Evolutionary conservation across 2,888 invertebrate species (phyloP).

Genomic region (Scaptomyza polygonia): DNA sequence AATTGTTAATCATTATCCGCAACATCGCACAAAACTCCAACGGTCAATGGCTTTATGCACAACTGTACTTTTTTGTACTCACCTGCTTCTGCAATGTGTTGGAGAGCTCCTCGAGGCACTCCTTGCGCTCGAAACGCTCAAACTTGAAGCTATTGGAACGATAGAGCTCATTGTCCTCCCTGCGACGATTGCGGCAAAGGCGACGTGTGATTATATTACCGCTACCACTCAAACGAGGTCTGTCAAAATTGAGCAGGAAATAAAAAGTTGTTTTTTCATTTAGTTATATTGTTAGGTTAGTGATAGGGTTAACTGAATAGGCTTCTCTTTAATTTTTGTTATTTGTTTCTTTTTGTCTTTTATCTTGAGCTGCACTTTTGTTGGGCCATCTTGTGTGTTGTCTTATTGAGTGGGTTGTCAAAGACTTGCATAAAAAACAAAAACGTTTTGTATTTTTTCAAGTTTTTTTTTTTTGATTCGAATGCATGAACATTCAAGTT

Average conservation of each 20-base stretch:
- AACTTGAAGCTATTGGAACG: constrained; percentile 95
- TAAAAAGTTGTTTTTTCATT: not conserved
- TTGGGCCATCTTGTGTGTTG: not conserved
- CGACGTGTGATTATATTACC: constrained; percentile 87
- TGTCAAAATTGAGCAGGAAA: constrained; percentile 35
- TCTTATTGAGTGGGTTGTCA: no score
- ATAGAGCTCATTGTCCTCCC: constrained; percentile 93
- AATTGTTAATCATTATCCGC: constrained; percentile 2
- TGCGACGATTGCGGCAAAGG: constrained; percentile 89
- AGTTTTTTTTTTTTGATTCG: no score
- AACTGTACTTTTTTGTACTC: constrained; percentile 70
- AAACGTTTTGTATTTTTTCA: no score
- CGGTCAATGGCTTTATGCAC: not conserved
- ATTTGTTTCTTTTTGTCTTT: not conserved
- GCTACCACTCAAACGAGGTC: constrained; percentile 83
- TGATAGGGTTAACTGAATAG: not conserved
- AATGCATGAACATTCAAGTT: not conserved
- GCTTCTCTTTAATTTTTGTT: not conserved
- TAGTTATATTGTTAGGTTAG: not conserved
- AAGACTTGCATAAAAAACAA: no score
- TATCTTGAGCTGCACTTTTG: not conserved
- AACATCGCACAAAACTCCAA: not conserved
- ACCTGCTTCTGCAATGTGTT: constrained; percentile 89
- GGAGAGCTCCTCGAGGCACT: constrained; percentile 87
- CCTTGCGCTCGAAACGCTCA: constrained; percentile 90